Percentiles rank a stretch among this genome's conserved stretches.
phyloP scores from a whole-genome alignment of 2,888 invertebrate genomes.

The Lasioglossum malachurum region DNA sequence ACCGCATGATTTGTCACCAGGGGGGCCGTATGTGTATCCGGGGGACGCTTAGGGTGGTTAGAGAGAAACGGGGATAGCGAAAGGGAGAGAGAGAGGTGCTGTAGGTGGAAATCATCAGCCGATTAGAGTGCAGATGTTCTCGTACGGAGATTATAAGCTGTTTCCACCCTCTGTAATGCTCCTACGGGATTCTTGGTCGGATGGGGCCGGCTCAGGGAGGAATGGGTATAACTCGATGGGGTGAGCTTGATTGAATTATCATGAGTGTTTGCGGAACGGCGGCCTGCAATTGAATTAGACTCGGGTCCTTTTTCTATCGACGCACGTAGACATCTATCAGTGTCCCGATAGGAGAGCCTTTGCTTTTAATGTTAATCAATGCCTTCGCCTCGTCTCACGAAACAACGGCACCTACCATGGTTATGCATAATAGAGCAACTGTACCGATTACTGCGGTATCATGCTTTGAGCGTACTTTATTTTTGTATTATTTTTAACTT shows the following conservation, averaged over 20 bases:
- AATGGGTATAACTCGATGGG: constrained; percentile 66
- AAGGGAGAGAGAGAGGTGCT: constrained; percentile 36
- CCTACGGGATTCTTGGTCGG: constrained; percentile 52
- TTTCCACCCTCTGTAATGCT: constrained; percentile 70
- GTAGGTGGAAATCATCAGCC: constrained; percentile 80
- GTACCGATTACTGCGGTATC: too few relatives aligned
- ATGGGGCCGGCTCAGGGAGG: constrained; percentile 52
- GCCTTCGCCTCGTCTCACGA: constrained; percentile 36
- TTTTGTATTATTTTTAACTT: too few relatives aligned
- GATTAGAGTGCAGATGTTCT: constrained; percentile 84
- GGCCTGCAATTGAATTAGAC: constrained; percentile 84
- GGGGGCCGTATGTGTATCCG: background rate
- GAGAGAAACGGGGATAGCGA: background rate
- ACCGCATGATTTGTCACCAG: constrained; percentile 43
- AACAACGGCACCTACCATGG: background rate
- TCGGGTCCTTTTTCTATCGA: constrained; percentile 68
- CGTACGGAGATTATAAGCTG: constrained; percentile 81
- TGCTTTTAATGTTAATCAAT: constrained; percentile 56
- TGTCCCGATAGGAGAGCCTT: constrained; percentile 53
- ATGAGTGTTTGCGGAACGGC: constrained; percentile 85
- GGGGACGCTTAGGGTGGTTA: constrained; percentile 8
- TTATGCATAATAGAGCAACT: background rate
- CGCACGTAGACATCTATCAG: constrained; percentile 72
- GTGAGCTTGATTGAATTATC: constrained; percentile 84
- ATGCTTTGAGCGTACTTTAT: too few relatives aligned